These are phyloP conservation scores for Quadroppia sp. DNA, from an alignment of 2,888 invertebrate genomes.

Conservation along the genomic window DNA sequence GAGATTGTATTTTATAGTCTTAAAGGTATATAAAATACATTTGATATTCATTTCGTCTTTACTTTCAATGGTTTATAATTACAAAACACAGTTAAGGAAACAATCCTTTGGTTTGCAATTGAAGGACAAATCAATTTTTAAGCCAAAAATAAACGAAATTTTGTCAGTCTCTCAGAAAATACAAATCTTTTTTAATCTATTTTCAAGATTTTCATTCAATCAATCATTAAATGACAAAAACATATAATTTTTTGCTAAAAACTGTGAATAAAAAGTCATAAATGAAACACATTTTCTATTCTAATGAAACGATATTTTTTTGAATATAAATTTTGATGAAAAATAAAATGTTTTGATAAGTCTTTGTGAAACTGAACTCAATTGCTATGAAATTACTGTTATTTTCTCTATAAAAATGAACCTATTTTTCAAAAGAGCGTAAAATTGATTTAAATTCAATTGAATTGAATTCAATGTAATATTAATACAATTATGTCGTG, in stretches of 20 bases:
- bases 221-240: neutral
- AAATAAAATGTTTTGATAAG: too few species aligned
- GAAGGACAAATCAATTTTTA: slow-evolving; percentile 13
- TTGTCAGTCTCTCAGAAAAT: neutral
- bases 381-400: too few species aligned
- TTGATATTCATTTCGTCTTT: neutral
- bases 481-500: too few species aligned
- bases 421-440: too few species aligned
- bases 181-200: neutral
- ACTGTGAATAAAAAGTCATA: neutral
- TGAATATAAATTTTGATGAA: neutral
- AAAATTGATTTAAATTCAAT: too few species aligned
- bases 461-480: too few species aligned
- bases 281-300: slow-evolving; percentile 4
- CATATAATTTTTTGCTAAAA: neutral
- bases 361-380: too few species aligned
- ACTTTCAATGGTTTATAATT: neutral
- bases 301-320: neutral
- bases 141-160: neutral
- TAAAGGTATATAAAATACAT: too few species aligned
- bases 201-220: neutral
- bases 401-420: too few species aligned
- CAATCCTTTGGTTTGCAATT: neutral
- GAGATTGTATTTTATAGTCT: too few species aligned
- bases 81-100: neutral